phyloP scores from a whole-genome alignment of 2,113 vertebrate species.

The Nycticebus coucang region DNA sequence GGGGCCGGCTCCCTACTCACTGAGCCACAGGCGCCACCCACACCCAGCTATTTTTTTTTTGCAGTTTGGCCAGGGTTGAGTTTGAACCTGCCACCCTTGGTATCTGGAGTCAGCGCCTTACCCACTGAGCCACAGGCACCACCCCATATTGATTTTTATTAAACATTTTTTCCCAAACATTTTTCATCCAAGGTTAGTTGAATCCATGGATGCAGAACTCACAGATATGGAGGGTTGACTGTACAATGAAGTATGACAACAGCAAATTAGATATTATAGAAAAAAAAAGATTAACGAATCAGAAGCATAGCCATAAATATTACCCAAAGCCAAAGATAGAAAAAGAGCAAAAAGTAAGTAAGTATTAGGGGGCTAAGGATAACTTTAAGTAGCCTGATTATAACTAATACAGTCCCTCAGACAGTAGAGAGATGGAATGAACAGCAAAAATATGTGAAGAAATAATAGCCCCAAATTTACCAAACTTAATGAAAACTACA shows the following conservation, averaged over 20 bases:
- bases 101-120: too few relatives aligned
- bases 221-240: too few relatives aligned
- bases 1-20: too few relatives aligned
- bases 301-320: neutral
- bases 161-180: too few relatives aligned
- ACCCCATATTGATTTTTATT: too few relatives aligned
- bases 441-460: neutral
- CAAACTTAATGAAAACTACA: neutral
- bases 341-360: neutral
- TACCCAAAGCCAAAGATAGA: neutral
- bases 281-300: neutral
- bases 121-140: too few relatives aligned
- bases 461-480: conserved; percentile 5
- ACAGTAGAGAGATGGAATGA: neutral
- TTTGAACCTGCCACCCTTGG: too few relatives aligned
- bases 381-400: neutral
- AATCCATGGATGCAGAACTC: too few relatives aligned
- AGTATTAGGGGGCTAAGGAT: neutral
- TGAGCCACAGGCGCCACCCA: too few relatives aligned
- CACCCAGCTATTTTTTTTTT: too few relatives aligned
- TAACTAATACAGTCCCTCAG: neutral
- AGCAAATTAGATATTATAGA: neutral
- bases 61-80: too few relatives aligned
- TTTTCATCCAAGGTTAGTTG: too few relatives aligned
- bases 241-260: neutral